Evolutionary conservation across 2,797 vertebrate genomes (phyloP).

Genomic region (Pipistrellus pipistrellus): DNA sequence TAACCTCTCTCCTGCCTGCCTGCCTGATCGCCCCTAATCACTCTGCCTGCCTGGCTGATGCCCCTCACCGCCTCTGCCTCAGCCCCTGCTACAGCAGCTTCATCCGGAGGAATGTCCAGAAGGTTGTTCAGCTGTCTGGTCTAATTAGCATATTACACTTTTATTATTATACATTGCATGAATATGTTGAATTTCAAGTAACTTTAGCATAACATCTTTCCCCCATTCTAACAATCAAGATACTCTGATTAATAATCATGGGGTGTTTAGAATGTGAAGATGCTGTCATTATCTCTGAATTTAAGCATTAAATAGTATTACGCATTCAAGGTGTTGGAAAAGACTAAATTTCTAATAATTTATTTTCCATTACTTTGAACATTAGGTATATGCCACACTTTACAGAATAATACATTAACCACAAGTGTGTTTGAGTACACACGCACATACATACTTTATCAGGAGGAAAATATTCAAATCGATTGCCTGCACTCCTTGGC

Average conservation of each 20-base stretch:
- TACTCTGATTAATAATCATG: constrained; percentile 34
- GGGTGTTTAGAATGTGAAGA: constrained; percentile 22
- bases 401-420: constrained; percentile 16
- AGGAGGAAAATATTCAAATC: not conserved
- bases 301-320: constrained; percentile 33
- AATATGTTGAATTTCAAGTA: constrained; percentile 50
- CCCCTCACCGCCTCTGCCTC: too few relatives aligned
- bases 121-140: too few relatives aligned
- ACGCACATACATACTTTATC: not conserved
- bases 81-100: too few relatives aligned
- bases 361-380: constrained; percentile 43
- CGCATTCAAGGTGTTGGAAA: constrained; percentile 24
- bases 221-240: constrained; percentile 7
- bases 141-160: too few relatives aligned
- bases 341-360: constrained; percentile 28
- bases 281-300: constrained; percentile 26
- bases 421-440: not conserved
- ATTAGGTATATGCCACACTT: constrained; percentile 9
- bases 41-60: too few relatives aligned
- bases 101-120: too few relatives aligned
- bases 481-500: not conserved
- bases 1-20: too few relatives aligned
- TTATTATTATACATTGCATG: not conserved
- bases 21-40: too few relatives aligned
- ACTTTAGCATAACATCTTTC: not conserved